Base-by-base conservation (phyloP, 2,888 invertebrate genomes). In the Chymomyza caudatula region DNA sequence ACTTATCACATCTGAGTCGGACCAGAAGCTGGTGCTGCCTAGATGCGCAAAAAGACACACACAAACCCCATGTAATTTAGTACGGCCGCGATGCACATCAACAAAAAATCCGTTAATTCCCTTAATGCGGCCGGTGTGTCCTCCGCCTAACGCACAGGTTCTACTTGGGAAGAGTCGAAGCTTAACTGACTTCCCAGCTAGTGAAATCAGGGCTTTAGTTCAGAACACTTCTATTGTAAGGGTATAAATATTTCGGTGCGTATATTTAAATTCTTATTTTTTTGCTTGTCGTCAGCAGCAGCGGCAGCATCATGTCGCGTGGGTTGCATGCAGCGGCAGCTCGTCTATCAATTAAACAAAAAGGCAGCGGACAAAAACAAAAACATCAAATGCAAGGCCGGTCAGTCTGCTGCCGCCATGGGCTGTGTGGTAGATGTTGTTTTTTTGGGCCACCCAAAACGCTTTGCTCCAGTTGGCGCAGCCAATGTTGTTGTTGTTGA, bases 351-450 rank as follows among this genome's bases (percentile, higher is more conserved):
- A 81, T 81, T 81, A 81, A 81, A 80, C 80, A 78, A 80, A 51
- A 3, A 19, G 13, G 15, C 2, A 17, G 76, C 80, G 71, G 17
- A 29, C 54, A 19, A 19, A 17, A 20, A 2, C 37, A 29, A 29
- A n/a, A 74, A 80, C 80, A 77, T 83, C 80, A 80, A 83, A 80
- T 80, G 83, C 80, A 81, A 81, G 80, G 80, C 80, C 80, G 80
- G 80, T 74, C 66, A 69, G 69, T 69, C 64, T 57, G 60, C 47
- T 47, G 60, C 25, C 4, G 6, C 5, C 25, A 25, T 37, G 29
- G 29, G 11, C 29, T 37, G 11, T 37, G 29, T 37, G 29, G 29
- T 37, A 11, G 29, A 11, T 37, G 29, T 37, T 37, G 25, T 25
- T 25, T 3, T 25, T 25, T 3, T 5, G 3, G 29, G 85, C 82